phyloP scores from a whole-genome alignment of 2,113 vertebrate genomes.

The Engystomops pustulosus region DNA sequence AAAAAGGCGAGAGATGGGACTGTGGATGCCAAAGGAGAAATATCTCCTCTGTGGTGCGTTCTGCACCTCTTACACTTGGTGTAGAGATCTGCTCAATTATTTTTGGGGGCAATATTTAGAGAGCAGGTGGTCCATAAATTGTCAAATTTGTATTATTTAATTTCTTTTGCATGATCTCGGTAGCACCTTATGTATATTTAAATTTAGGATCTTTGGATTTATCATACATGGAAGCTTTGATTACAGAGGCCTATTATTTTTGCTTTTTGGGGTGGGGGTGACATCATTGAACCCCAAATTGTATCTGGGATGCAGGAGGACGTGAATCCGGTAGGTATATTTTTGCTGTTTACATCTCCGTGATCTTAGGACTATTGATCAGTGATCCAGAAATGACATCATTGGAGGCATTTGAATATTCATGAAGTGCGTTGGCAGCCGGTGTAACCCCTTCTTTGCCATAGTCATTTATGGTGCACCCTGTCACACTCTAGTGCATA shows the following conservation, averaged over 20 bases:
- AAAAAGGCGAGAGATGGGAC: not conserved
- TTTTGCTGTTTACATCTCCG: slow-evolving; percentile 27
- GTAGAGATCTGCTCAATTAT: not conserved
- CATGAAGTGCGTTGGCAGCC: slow-evolving; percentile 44
- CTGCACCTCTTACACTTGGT: not conserved
- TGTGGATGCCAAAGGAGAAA: not conserved
- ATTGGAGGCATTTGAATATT: slow-evolving; percentile 46
- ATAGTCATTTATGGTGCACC: slow-evolving; percentile 1
- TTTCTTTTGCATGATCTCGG: not conserved
- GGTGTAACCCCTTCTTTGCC: slow-evolving; percentile 34
- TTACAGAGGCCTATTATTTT: slow-evolving; percentile 15
- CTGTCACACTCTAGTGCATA: not conserved
- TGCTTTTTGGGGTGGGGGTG: slow-evolving; percentile 4
- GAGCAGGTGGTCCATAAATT: not conserved
- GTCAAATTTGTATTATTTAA: not conserved
- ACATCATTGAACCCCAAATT: slow-evolving; percentile 1
- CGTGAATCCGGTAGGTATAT: slow-evolving; percentile 45
- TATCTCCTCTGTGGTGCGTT: not conserved
- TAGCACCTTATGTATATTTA: not conserved
- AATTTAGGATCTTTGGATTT: not conserved
- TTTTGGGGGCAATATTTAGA: not conserved
- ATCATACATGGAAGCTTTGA: not conserved
- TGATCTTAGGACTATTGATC: slow-evolving; percentile 49
- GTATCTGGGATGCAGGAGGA: not conserved
- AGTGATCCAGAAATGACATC: slow-evolving; percentile 49